A percentile compares a stretch with the other conserved stretches of the same genome.
Evolutionary conservation across 2,797 vertebrate genomes (phyloP).

Genomic region (Protonibea diacanthus): DNA sequence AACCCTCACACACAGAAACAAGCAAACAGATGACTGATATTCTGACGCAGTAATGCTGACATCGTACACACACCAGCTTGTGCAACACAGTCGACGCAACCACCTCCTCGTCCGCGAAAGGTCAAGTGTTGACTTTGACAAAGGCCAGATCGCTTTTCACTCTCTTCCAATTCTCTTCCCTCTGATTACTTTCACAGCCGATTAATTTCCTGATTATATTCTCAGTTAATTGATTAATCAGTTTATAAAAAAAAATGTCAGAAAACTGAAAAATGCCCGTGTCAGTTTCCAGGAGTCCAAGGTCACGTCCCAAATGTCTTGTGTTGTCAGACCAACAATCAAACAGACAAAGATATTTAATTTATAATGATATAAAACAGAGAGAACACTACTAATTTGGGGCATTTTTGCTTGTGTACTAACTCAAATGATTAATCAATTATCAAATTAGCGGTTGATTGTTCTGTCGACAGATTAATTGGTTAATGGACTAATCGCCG

Average conservation of each 20-base stretch:
- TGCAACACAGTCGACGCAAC: constrained; percentile 66
- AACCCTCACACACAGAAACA: constrained; percentile 61
- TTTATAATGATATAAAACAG: background rate
- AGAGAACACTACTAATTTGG: background rate
- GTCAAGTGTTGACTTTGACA: constrained; percentile 84
- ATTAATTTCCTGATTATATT: background rate
- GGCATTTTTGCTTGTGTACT: background rate
- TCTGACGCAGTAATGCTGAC: constrained; percentile 62
- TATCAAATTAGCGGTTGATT: background rate
- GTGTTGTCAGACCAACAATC: background rate
- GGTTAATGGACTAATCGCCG: background rate
- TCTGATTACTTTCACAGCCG: background rate
- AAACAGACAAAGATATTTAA: background rate
- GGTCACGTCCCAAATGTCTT: background rate
- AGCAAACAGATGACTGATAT: constrained; percentile 65
- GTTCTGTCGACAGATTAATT: background rate
- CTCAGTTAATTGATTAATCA: background rate
- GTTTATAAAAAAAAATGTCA: background rate
- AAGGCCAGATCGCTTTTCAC: constrained; percentile 77
- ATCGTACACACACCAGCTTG: constrained; percentile 57
- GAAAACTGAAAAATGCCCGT: background rate
- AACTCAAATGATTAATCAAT: background rate
- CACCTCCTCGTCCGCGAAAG: constrained; percentile 75
- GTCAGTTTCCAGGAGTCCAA: background rate
- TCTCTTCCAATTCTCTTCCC: constrained; percentile 25